Base-by-base conservation (phyloP, 2,113 vertebrate species). In the Nothocercus julius region DNA sequence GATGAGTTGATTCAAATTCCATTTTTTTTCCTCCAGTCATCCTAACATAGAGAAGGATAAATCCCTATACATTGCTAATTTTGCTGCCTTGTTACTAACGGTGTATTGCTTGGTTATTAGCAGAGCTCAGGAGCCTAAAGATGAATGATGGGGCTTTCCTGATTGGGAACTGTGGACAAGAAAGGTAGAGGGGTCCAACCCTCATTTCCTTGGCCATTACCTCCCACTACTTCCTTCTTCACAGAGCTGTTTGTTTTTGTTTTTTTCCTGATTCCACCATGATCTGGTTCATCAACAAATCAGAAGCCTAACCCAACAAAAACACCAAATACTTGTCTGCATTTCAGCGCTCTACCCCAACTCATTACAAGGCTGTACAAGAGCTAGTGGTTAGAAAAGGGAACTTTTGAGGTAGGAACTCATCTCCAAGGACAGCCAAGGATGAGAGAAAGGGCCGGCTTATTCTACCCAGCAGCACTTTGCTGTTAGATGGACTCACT, bases 401-500 rank as follows among this genome's bases (percentile, higher is more conserved):
- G 27, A 85, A 28, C 40, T 40, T 47, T 47, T 47, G 47, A 47
- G 32, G 6, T 63, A 15, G 14, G 36, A 87, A 2, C 25, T 30
- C 67, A 20, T n/a, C 87, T 51, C 30, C 40, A 84, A 11, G 12
- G 36, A 13, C 9, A 36, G 21, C 25, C 22, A 20, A 7, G 15
- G 68, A 17, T 45, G 13, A 18, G 34, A 32, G 22, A 80, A 44
- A 7, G 22, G 16, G 13, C 38, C 22, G n/a, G 22, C 22, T 24
- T 42, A n/a, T 3, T 3, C 38, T 54, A 19, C 77, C 42, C 62
- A 54, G 49, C 38, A 89, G 25, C 12, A 32, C 13, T 54, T 82
- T 0, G 0, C 22, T 11, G 13, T 61, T 28, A 78, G 22, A 63
- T 0, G 1, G 32, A 7, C 27, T 79, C 27, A 61, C 59, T 7